Evolutionary conservation across 2,797 vertebrate genomes (phyloP).

Genomic region (Lindbergichthys nudifrons): DNA sequence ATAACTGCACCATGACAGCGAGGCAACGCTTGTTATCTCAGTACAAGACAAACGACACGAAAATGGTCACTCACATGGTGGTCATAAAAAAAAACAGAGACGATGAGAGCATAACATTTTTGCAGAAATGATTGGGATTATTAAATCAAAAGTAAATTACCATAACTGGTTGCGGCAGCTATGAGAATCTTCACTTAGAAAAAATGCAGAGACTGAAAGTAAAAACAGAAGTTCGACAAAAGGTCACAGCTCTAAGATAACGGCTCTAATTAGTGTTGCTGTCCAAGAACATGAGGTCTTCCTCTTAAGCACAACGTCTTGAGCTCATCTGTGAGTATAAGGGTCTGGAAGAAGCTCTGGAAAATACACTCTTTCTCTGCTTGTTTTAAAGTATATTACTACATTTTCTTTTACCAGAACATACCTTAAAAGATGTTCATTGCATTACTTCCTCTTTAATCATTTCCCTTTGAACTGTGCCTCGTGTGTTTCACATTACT

Average conservation of each 20-base stretch:
- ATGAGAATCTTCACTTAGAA: slow-evolving; percentile 31
- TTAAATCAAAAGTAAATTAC: slow-evolving; percentile 35
- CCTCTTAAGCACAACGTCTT: slow-evolving; percentile 29
- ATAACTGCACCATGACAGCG: slow-evolving; percentile 15
- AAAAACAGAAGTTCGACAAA: slow-evolving; percentile 57
- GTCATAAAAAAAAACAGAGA: slow-evolving; percentile 43
- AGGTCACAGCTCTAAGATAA: slow-evolving; percentile 58
- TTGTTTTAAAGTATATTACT: slow-evolving; percentile 9
- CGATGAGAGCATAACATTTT: slow-evolving; percentile 38
- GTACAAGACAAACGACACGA: slow-evolving; percentile 20
- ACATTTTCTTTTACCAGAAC: background rate
- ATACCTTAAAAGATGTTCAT: background rate
- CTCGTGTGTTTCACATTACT: slow-evolving; percentile 17
- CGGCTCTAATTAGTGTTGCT: slow-evolving; percentile 61
- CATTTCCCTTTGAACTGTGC: background rate
- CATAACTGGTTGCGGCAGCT: slow-evolving; percentile 38
- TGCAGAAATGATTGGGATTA: slow-evolving; percentile 36
- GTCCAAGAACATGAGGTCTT: slow-evolving; percentile 45
- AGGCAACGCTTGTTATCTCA: slow-evolving; percentile 27
- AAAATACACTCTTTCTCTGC: slow-evolving; percentile 8
- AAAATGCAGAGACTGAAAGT: slow-evolving; percentile 48
- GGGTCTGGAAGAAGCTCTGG: slow-evolving; percentile 5
- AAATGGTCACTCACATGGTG: slow-evolving; percentile 17
- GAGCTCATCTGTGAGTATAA: slow-evolving; percentile 21
- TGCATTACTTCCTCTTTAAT: slow-evolving; percentile 19